A percentile compares a stretch with the other conserved stretches of the same genome.
These are phyloP conservation scores for Rhinella marina DNA, from an alignment of 2,797 vertebrate species.

Conservation along the genomic window DNA sequence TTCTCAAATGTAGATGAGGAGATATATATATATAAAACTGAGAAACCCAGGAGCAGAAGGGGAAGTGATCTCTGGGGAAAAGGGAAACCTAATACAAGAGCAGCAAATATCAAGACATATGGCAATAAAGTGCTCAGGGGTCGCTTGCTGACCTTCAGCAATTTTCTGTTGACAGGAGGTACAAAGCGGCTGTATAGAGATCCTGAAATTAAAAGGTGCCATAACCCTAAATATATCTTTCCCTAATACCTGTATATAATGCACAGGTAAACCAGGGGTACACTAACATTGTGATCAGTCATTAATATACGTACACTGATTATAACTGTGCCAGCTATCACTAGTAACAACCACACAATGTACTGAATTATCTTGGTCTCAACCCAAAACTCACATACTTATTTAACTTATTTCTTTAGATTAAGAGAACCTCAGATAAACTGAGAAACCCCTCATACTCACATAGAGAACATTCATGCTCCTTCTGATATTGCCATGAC, in stretches of 20 bases:
- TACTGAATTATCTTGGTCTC: not conserved
- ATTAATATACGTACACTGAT: not conserved
- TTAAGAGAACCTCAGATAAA: too few species aligned
- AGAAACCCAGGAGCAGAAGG: slow-evolving; percentile 1
- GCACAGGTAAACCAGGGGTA: not conserved
- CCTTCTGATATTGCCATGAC: too few species aligned
- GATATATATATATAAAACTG: not conserved
- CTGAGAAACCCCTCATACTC: too few species aligned
- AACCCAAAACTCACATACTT: not conserved
- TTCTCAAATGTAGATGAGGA: not conserved
- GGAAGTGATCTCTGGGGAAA: not conserved
- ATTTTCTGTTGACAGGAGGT: not conserved
- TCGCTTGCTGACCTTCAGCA: not conserved
- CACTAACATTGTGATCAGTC: not conserved
- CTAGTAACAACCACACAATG: not conserved
- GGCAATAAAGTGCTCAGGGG: slow-evolving; percentile 33
- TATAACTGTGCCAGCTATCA: not conserved
- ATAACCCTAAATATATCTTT: not conserved
- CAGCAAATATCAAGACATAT: slow-evolving; percentile 37
- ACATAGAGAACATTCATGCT: not conserved
- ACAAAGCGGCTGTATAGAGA: not conserved
- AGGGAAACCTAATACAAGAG: slow-evolving; percentile 7
- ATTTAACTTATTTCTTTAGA: not conserved
- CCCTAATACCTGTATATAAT: not conserved
- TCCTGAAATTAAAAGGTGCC: not conserved